Percentiles rank a stretch among this genome's conserved stretches.
Conservation (phyloP, 1,140 invertebrate genomes). For the Bursaphelenchus mucronatus region DNA sequence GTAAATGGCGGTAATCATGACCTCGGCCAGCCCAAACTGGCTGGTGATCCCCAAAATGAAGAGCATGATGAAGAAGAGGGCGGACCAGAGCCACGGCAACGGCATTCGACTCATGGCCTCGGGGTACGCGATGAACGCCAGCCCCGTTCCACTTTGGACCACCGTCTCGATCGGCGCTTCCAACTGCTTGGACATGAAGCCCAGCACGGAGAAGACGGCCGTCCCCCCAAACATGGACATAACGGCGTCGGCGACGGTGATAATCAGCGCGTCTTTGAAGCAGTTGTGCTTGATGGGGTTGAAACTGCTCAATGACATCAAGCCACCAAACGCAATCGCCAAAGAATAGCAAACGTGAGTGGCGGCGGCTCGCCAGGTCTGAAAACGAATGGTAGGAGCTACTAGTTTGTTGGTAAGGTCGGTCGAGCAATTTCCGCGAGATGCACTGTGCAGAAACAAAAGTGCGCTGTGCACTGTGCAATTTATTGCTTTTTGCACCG, state of each 20-base stretch:
- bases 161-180: slow-evolving; percentile 65
- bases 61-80: slow-evolving; percentile 62
- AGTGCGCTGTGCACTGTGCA: too few species aligned
- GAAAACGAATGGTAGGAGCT: too few species aligned
- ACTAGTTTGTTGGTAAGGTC: too few species aligned
- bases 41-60: slow-evolving; percentile 61
- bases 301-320: slow-evolving; percentile 65
- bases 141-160: slow-evolving; percentile 63
- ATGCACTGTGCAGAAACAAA: too few species aligned
- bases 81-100: slow-evolving; percentile 63
- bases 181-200: slow-evolving; percentile 66
- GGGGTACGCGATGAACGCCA: slow-evolving; percentile 61
- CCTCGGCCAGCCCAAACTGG: slow-evolving; percentile 46
- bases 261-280: slow-evolving; percentile 67
- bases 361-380: slow-evolving; percentile 9
- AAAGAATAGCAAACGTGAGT: slow-evolving; percentile 25
- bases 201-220: slow-evolving; percentile 69
- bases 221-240: slow-evolving; percentile 67
- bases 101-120: slow-evolving; percentile 62
- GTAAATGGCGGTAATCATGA: slow-evolving; percentile 37
- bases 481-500: too few species aligned
- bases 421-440: too few species aligned
- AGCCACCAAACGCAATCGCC: slow-evolving; percentile 69
- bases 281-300: slow-evolving; percentile 63
- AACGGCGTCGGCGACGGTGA: slow-evolving; percentile 68